Percentiles rank a stretch among this genome's conserved stretches.
phyloP scores from a whole-genome alignment of 1,140 invertebrate species.

The Fragariocoptes setiger region DNA sequence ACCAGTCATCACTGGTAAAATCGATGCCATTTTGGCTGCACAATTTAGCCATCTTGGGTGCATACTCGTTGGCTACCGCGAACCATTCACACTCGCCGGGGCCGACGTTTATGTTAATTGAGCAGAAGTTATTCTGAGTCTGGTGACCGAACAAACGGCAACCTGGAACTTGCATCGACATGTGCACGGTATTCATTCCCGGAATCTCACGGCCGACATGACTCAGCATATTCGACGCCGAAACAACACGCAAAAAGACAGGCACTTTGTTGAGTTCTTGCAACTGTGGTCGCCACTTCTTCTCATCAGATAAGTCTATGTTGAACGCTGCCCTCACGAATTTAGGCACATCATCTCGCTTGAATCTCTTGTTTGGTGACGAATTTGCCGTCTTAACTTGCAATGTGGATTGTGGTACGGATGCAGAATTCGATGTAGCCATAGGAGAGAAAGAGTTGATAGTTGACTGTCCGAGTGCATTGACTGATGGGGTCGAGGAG shows the following conservation, averaged over 20 bases:
- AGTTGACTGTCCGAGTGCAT: too few species aligned
- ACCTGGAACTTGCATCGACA: conserved; percentile 23
- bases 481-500: too few species aligned
- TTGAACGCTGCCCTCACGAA: conserved; percentile 24
- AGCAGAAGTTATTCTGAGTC: conserved; percentile 24
- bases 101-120: conserved; percentile 25
- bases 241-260: conserved; percentile 18
- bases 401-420: background rate
- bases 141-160: conserved; percentile 20
- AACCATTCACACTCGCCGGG: conserved; percentile 28
- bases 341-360: conserved; percentile 1
- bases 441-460: too few species aligned
- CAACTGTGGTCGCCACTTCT: conserved; percentile 21
- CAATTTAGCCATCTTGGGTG: conserved; percentile 20
- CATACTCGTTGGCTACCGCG: conserved; percentile 22
- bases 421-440: conserved; percentile 2
- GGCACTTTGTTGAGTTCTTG: conserved; percentile 23
- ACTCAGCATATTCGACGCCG: conserved; percentile 19
- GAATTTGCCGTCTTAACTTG: background rate
- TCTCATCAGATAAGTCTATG: conserved; percentile 23
- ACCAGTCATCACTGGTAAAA: conserved; percentile 16
- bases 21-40: conserved; percentile 19
- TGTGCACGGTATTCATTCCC: conserved; percentile 25
- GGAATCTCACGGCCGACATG: conserved; percentile 23
- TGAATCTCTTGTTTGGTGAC: conserved; percentile 2